Percentiles rank a stretch among this genome's conserved stretches.
phyloP scores from a whole-genome alignment of 2,113 vertebrate genomes.

The Guaruba guarouba region DNA sequence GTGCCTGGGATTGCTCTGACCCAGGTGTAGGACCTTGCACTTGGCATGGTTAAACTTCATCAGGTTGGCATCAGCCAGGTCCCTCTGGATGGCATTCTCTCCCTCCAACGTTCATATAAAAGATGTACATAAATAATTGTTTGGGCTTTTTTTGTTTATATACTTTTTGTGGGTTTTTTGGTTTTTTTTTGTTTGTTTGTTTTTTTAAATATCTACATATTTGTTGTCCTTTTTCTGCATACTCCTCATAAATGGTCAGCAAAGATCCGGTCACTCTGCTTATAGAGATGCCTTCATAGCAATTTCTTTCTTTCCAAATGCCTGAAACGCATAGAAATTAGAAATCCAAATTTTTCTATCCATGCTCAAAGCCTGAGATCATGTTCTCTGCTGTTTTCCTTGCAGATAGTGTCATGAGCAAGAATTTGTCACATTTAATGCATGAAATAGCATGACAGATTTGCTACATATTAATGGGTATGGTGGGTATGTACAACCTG shows the following conservation, averaged over 20 bases:
- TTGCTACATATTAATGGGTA: accelerated
- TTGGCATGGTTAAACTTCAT: no score
- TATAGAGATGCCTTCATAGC: not conserved
- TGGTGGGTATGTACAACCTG: not conserved
- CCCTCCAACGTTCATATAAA: not conserved
- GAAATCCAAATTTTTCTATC: not conserved
- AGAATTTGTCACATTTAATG: not conserved
- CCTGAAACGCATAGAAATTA: not conserved
- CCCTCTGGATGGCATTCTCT: no score
- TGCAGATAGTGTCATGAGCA: not conserved
- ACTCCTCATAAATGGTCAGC: not conserved
- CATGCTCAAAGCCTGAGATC: not conserved
- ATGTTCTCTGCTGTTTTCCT: not conserved
- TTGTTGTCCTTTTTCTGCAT: not conserved
- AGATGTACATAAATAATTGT: not conserved
- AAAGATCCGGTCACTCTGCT: not conserved
- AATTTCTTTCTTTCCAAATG: not conserved
- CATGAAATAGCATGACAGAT: not conserved
- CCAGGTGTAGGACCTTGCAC: no score
- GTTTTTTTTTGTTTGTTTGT: no score
- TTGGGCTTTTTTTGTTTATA: accelerated
- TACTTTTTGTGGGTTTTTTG: not conserved
- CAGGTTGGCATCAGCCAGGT: no score
- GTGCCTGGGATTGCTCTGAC: no score
- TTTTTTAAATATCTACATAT: not conserved